A percentile compares a stretch with the other conserved stretches of the same genome.
Conservation (phyloP, 2,113 vertebrate genomes). For the Erythrocercus mccallii region DNA sequence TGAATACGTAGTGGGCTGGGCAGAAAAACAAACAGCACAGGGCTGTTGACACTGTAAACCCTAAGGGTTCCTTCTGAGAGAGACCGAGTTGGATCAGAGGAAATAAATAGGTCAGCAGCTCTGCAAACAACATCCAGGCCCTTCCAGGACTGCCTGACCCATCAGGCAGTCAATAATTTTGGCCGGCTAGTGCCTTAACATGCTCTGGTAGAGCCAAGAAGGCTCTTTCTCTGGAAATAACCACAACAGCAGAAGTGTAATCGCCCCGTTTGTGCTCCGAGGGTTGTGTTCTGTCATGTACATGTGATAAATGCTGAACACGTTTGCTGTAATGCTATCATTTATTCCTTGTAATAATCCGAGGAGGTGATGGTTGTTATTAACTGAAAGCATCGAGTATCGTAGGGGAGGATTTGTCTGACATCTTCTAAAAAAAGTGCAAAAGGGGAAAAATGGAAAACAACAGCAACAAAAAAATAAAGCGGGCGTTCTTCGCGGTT, state of each 20-base stretch:
- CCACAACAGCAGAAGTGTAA: neutral
- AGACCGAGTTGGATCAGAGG: neutral
- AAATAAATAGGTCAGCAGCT: constrained; percentile 29
- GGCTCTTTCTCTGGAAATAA: neutral
- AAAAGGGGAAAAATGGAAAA: neutral
- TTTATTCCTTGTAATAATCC: neutral
- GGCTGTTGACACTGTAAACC: neutral
- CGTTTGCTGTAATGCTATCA: neutral
- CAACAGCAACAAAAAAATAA: no score
- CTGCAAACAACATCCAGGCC: neutral
- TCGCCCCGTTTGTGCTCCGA: neutral
- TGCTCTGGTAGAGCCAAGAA: neutral
- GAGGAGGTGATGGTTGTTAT: neutral
- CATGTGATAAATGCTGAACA: neutral
- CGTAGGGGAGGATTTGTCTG: neutral
- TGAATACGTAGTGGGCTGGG: neutral
- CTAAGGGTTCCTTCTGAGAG: constrained; percentile 2
- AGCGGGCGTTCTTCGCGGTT: rapidly evolving
- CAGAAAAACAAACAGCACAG: neutral
- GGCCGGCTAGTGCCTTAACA: neutral
- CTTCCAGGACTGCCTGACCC: neutral
- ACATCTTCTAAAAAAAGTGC: neutral
- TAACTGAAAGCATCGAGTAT: neutral
- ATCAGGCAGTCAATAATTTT: neutral
- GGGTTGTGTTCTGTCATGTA: neutral